phyloP scores from a whole-genome alignment of 2,797 vertebrate genomes.

The Rachycentron canadum region DNA sequence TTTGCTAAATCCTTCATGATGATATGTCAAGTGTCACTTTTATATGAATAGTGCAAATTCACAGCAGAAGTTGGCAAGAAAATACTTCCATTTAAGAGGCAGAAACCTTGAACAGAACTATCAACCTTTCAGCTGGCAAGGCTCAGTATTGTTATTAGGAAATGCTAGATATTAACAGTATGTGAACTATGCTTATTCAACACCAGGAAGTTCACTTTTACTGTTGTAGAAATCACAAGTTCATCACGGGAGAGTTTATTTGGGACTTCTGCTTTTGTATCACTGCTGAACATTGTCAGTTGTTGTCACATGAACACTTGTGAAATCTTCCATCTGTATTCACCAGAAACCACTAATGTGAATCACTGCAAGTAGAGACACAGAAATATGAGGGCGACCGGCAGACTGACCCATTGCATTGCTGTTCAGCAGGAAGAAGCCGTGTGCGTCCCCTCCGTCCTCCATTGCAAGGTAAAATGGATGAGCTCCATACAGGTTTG shows the following conservation, averaged over 20 bases:
- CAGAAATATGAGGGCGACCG: background rate
- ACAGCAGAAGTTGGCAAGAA: no score
- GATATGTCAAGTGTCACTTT: no score
- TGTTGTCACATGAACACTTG: background rate
- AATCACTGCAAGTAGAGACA: background rate
- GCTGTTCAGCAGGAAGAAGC: conserved; percentile 93
- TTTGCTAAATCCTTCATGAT: background rate
- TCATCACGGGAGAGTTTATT: background rate
- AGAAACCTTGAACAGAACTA: no score
- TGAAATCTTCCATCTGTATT: background rate
- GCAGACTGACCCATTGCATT: conserved; percentile 90
- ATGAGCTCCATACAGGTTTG: conserved; percentile 91
- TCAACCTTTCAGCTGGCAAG: background rate
- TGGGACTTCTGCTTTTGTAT: conserved; percentile 38
- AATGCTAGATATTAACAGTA: background rate
- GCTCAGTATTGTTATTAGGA: background rate
- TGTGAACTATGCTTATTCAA: background rate
- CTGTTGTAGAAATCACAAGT: background rate
- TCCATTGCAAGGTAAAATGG: conserved; percentile 93
- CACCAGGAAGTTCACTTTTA: background rate
- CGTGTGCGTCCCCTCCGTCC: conserved; percentile 86
- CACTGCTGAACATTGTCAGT: conserved; percentile 14
- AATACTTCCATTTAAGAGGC: no score
- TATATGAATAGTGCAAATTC: no score
- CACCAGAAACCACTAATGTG: background rate